Evolutionary conservation across 2,797 vertebrate genomes (phyloP), one percentile per base, ranked within the genome.

Genomic region (Eutrigla gurnardus): DNA sequence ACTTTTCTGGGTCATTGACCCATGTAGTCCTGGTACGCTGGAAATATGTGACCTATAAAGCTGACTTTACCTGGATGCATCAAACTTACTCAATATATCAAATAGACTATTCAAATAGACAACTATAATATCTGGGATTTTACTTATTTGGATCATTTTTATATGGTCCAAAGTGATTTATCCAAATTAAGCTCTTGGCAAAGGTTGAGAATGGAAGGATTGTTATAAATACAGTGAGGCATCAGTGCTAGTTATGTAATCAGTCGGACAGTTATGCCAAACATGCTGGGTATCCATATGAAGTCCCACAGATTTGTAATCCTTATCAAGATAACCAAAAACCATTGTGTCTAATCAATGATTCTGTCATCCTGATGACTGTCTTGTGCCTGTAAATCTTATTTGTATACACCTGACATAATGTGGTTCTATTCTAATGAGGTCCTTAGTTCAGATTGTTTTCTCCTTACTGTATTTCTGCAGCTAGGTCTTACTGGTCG

Each of bases 231-330:
- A 65, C 46, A 68, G 50, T 18, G 57, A 83, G 64, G 67, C 65
- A 70, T 69, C 45, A 43, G 40, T 69, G 61, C 25, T 71, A 17
- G 45, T 89, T 88, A 80, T 80, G 81, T 83, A 83, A 89, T 76
- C 39, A 15, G 32, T 49, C 57, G 57, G 10, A 59, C 65, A 74
- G 60, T 49, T 49, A 67, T 83, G 13, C 46, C 46, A 83, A 82
- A 75, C 66, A 61, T 67, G 45, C 49, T 80, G 52, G 40, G 70
- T 76, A 58, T 75, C 35, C 54, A 78, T 64, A 67, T 33, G 45
- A 80, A 70, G 33, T 40, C 50, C 36, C n/a, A 55, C 35, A 63
- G 2, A 67, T 8, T 67, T 80, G 9, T 58, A 62, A 75, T 63
- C 12, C 32, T 43, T 49, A 75, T 73, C 13, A 70, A 47, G n/a